Evolutionary conservation across 2,797 vertebrate genomes (phyloP).

Genomic region (Vultur gryphus): DNA sequence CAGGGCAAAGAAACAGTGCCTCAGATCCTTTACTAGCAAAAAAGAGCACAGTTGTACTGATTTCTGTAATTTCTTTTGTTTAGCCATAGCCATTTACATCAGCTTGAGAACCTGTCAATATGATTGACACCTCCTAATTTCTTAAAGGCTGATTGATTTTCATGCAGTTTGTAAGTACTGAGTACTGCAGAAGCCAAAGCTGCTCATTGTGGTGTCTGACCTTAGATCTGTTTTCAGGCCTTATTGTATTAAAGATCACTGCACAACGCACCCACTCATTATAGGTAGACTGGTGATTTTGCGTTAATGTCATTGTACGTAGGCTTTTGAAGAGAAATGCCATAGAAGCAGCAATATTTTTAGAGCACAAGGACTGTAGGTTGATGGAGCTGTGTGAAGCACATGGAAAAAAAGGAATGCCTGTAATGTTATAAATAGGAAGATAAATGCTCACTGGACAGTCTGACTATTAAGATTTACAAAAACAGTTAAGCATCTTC

Average conservation of each 20-base stretch:
- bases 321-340: background rate
- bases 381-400: background rate
- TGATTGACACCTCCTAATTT: background rate
- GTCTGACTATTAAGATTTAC: background rate
- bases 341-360: background rate
- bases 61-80: background rate
- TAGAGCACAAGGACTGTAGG: background rate
- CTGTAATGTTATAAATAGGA: background rate
- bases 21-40: background rate
- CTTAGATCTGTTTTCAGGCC: background rate
- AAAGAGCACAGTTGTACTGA: background rate
- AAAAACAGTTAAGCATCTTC: background rate
- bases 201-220: background rate
- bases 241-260: background rate
- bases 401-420: background rate
- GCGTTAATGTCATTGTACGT: background rate
- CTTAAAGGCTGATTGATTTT: background rate
- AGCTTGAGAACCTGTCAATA: background rate
- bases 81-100: background rate
- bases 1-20: fast-evolving
- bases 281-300: background rate
- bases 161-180: background rate
- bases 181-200: background rate
- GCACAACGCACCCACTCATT: background rate
- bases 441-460: background rate